Evolutionary conservation across 2,888 invertebrate genomes (phyloP).

Genomic region (Geotrupes spiniger): DNA sequence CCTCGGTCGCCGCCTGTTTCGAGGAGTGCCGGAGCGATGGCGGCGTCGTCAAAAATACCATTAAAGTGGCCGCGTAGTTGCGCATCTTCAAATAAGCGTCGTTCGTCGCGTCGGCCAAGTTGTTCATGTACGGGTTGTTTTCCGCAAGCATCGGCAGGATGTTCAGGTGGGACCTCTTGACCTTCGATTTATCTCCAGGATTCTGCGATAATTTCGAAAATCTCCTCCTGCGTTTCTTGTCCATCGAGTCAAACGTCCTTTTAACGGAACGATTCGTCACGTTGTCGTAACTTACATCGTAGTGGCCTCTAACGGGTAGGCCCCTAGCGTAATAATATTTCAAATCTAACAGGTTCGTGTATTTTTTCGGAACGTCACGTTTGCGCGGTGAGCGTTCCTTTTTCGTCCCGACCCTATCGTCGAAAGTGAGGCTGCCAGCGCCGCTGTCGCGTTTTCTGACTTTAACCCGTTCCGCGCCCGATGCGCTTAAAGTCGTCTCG

Average conservation of each 20-base stretch:
- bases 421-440: background rate
- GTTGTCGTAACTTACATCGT: background rate
- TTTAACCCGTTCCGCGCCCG: background rate
- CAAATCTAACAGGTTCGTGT: slow-evolving; percentile 18
- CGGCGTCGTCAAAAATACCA: slow-evolving; percentile 26
- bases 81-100: slow-evolving; percentile 30
- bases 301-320: slow-evolving; percentile 13
- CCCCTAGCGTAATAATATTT: slow-evolving; percentile 21
- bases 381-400: background rate
- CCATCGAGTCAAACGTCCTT: no score
- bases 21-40: background rate
- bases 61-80: slow-evolving; percentile 29
- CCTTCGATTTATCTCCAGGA: no score
- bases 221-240: background rate
- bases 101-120: slow-evolving; percentile 29
- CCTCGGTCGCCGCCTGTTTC: background rate
- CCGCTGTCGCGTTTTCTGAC: background rate
- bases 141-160: slow-evolving; percentile 18
- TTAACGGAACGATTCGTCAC: background rate
- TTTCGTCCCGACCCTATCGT: no score
- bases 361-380: slow-evolving; percentile 17
- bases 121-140: slow-evolving; percentile 23
- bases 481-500: background rate
- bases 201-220: background rate
- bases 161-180: slow-evolving; percentile 11